Conservation (phyloP, 2,797 vertebrate genomes). For the Cuculus canorus region DNA sequence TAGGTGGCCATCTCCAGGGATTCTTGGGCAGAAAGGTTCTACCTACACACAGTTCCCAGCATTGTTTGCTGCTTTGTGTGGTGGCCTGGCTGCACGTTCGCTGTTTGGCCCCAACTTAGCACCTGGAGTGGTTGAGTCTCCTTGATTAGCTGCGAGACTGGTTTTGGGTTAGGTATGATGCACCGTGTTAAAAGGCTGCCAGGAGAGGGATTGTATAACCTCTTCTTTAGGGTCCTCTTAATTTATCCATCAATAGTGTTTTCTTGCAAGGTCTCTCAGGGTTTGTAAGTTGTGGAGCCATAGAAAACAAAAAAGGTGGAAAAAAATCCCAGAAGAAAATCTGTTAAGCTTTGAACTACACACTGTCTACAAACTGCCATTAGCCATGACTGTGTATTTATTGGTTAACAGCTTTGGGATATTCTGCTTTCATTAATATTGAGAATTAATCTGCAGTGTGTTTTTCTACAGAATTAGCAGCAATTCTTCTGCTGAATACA, state of each 20-base stretch:
- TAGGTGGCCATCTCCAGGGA: fast-evolving
- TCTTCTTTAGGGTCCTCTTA: background rate
- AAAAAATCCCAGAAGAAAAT: background rate
- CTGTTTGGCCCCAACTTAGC: background rate
- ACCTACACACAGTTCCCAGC: fast-evolving
- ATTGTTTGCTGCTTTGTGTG: fast-evolving
- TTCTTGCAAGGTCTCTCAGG: background rate
- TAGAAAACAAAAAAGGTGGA: background rate
- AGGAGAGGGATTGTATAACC: background rate
- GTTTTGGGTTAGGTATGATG: background rate
- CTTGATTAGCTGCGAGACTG: background rate
- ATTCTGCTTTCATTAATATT: slow-evolving; percentile 36
- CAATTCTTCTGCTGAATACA: background rate
- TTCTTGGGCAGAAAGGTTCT: background rate
- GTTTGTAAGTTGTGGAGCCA: background rate
- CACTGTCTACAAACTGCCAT: background rate
- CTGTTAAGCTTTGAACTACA: background rate
- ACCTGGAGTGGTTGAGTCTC: background rate
- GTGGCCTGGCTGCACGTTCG: fast-evolving
- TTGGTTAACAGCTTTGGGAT: background rate
- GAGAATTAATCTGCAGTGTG: background rate
- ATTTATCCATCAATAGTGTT: fast-evolving
- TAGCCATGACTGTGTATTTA: background rate
- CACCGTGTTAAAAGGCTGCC: background rate
- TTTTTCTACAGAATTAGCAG: slow-evolving; percentile 18